Percentiles rank a stretch among this genome's conserved stretches.
Conservation (phyloP, 2,888 invertebrate genomes). For the Agrochola lychnidis region DNA sequence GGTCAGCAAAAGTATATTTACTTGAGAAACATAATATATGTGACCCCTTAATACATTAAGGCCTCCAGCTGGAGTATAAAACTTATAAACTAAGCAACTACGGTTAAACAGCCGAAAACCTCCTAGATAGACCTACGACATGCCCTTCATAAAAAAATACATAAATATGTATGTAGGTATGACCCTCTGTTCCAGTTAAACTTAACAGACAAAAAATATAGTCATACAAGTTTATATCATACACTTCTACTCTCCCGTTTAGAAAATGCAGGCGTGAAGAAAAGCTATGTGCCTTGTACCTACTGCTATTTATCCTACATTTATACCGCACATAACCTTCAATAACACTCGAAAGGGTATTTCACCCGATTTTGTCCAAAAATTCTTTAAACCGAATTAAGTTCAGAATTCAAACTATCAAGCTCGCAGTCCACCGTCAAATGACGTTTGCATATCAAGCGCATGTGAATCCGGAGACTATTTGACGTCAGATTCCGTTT, state of each 20-base stretch:
- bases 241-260: neutral
- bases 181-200: neutral
- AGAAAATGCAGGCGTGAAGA: neutral
- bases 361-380: neutral
- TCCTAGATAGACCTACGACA: neutral
- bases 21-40: no score
- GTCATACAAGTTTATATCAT: no score
- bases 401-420: slow-evolving; percentile 36
- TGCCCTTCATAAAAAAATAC: neutral
- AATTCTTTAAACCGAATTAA: slow-evolving; percentile 1
- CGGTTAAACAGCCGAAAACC: no score
- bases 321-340: neutral
- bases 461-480: slow-evolving; percentile 41
- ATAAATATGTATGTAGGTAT: neutral
- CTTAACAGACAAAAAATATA: neutral
- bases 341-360: neutral
- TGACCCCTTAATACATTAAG: neutral
- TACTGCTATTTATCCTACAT: neutral
- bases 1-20: no score
- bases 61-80: neutral
- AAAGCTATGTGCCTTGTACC: neutral
- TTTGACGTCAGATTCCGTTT: slow-evolving; percentile 58
- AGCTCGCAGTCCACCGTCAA: slow-evolving; percentile 36
- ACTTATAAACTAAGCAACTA: neutral
- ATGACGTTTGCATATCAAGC: slow-evolving; percentile 59